These are phyloP conservation scores for Vulpes ferrilata DNA, from an alignment of 2,113 vertebrate species.

Conservation along the genomic window DNA sequence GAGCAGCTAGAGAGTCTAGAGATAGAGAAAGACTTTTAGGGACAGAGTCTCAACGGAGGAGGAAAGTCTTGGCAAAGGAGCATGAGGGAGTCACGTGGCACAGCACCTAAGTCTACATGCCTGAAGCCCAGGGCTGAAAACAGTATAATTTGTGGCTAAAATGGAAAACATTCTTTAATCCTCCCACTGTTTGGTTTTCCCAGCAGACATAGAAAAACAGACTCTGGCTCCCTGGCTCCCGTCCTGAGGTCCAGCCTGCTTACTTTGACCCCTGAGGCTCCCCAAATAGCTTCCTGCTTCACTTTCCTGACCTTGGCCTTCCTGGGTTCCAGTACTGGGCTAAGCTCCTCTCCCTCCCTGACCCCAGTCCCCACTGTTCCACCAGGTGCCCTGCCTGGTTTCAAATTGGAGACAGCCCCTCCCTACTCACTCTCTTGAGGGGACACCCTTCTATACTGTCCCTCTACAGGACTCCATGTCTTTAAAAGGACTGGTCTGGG, in stretches of 20 bases:
- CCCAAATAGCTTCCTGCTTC: neutral
- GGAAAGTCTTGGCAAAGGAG: neutral
- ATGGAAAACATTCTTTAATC: slow-evolving; percentile 73
- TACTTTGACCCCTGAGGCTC: neutral
- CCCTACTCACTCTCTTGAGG: neutral
- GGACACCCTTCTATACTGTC: neutral
- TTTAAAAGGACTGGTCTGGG: neutral
- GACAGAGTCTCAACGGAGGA: neutral
- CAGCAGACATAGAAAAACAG: slow-evolving; percentile 57
- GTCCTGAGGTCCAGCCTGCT: neutral
- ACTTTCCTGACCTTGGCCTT: neutral
- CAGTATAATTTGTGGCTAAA: slow-evolving; percentile 73
- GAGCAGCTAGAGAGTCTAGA: neutral
- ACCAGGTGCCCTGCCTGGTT: neutral
- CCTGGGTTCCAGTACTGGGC: neutral
- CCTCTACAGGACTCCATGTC: neutral
- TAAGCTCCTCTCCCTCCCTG: neutral
- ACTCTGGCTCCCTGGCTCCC: slow-evolving; percentile 14
- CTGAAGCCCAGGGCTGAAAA: neutral
- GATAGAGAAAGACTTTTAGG: neutral
- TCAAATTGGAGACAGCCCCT: neutral
- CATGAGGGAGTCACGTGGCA: neutral
- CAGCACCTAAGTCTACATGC: slow-evolving; percentile 37
- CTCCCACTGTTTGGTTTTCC: slow-evolving; percentile 46
- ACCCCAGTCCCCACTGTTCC: neutral